A percentile compares a stretch with the other conserved stretches of the same genome.
phyloP scores from a whole-genome alignment of 2,113 vertebrate genomes.

The Phalacrocorax carbo region DNA sequence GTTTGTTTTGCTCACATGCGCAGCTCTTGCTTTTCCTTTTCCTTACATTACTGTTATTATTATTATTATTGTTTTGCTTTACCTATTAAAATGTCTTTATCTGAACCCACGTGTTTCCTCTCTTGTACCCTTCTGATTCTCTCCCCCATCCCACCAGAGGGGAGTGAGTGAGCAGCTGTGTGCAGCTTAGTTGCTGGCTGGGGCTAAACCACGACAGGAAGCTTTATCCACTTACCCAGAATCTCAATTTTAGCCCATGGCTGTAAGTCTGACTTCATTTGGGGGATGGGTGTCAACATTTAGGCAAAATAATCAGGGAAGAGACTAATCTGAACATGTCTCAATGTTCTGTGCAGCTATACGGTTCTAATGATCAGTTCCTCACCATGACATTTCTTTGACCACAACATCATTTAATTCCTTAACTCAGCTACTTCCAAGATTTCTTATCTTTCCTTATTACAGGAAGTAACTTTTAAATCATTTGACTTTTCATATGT shows the following conservation, averaged over 20 bases:
- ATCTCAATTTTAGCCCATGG: neutral
- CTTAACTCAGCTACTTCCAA: neutral
- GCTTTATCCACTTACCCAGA: neutral
- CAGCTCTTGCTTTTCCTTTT: too few relatives aligned
- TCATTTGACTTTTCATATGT: neutral
- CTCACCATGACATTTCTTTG: neutral
- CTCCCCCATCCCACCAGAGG: too few relatives aligned
- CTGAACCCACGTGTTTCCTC: too few relatives aligned
- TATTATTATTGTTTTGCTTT: too few relatives aligned
- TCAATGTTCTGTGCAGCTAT: neutral
- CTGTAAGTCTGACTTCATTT: neutral
- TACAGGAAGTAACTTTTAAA: neutral
- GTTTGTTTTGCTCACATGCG: too few relatives aligned
- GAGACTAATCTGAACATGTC: neutral
- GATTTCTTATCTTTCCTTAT: neutral
- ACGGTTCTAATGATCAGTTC: neutral
- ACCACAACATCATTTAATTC: neutral
- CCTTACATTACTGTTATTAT: too few relatives aligned
- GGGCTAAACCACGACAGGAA: neutral
- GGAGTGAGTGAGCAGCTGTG: too few relatives aligned
- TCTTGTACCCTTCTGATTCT: too few relatives aligned
- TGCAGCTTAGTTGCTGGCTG: too few relatives aligned
- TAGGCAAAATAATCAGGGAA: neutral
- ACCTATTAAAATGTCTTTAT: too few relatives aligned
- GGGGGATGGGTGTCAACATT: neutral